These are phyloP conservation scores for Aphelenchoides fujianensis DNA, from an alignment of 1,140 invertebrate species.

Conservation along the genomic window DNA sequence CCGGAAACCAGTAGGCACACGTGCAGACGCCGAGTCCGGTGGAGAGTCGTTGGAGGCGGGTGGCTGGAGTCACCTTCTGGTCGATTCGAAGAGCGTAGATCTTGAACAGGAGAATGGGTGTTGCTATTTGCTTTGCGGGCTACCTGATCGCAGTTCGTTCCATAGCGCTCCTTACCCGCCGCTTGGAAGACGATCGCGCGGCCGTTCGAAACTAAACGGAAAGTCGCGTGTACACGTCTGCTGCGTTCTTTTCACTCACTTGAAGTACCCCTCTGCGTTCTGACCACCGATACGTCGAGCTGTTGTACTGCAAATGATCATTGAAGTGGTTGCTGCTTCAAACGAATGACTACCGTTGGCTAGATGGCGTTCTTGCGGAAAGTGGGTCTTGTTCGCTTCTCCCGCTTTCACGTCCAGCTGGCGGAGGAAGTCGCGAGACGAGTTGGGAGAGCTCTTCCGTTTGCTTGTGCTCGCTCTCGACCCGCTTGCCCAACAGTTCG, in stretches of 20 bases:
- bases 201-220: slow-evolving; percentile 30
- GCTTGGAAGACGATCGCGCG: slow-evolving; percentile 37
- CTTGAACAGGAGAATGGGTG: background rate
- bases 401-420: background rate
- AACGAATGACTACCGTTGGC: slow-evolving; percentile 35
- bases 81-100: slow-evolving; percentile 19
- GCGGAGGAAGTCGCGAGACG: background rate
- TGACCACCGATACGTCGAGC: slow-evolving; percentile 40
- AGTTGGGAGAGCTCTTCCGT: background rate
- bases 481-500: slow-evolving; percentile 26
- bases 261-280: slow-evolving; percentile 48
- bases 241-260: no score
- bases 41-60: slow-evolving; percentile 17
- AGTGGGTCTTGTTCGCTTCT: slow-evolving; percentile 8
- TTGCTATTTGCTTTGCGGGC: no score
- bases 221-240: slow-evolving; percentile 2
- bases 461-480: slow-evolving; percentile 14
- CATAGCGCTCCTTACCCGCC: slow-evolving; percentile 29
- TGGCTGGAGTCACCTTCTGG: background rate
- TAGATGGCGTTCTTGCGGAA: slow-evolving; percentile 34
- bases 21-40: slow-evolving; percentile 39
- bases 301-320: no score
- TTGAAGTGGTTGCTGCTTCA: no score
- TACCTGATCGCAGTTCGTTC: slow-evolving; percentile 41
- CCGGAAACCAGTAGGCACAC: slow-evolving; percentile 41